Evolutionary conservation across 2,888 invertebrate species (phyloP).

Genomic region (Drosophila sordidapex): DNA sequence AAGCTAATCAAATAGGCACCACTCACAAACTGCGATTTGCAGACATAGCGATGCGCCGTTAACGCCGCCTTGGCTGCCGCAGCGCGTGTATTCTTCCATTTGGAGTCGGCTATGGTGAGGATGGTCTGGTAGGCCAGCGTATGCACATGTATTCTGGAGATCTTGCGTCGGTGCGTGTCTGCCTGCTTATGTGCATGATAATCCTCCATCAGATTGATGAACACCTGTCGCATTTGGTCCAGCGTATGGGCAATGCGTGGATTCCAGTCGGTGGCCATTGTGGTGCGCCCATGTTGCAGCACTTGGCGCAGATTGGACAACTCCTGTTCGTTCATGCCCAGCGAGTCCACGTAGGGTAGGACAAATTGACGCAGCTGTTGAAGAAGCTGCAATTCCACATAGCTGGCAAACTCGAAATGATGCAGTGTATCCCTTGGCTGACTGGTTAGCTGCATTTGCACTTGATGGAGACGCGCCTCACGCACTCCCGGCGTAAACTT

Average conservation of each 20-base stretch:
- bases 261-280: conserved; percentile 91
- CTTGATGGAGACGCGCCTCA: conserved; percentile 87
- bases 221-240: conserved; percentile 92
- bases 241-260: conserved; percentile 92
- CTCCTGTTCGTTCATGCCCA: conserved; percentile 96
- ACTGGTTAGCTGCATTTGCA: conserved; percentile 88
- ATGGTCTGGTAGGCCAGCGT: conserved; percentile 95
- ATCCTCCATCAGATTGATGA: conserved; percentile 78
- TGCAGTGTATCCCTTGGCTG: conserved; percentile 88
- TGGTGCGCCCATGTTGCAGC: conserved; percentile 89
- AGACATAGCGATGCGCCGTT: conserved; percentile 93
- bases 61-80: conserved; percentile 93
- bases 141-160: conserved; percentile 93
- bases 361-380: conserved; percentile 88
- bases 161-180: conserved; percentile 85
- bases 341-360: conserved; percentile 91
- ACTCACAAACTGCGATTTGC: conserved; percentile 87
- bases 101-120: conserved; percentile 88
- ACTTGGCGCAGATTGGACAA: conserved; percentile 91
- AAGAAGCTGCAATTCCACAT: conserved; percentile 90
- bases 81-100: conserved; percentile 91
- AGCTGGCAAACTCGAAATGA: conserved; percentile 95
- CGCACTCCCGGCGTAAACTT: conserved; percentile 86
- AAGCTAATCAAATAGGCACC: neutral
- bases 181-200: conserved; percentile 54